Conservation (phyloP, 2,888 invertebrate genomes). For the Tiphia femorata region DNA sequence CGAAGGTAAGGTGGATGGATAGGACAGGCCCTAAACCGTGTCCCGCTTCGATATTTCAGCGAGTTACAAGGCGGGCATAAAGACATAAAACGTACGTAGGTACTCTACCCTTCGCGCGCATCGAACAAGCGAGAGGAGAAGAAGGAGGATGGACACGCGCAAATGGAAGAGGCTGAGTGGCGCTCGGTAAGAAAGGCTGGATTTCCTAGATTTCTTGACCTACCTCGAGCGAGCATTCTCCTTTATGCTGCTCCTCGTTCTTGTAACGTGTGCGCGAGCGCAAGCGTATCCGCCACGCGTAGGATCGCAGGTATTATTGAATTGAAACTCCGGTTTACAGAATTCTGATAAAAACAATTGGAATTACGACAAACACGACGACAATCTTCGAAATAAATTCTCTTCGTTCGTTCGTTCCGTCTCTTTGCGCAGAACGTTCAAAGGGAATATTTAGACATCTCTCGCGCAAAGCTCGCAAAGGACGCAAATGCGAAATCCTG, state of each 20-base stretch:
- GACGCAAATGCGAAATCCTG: too few relatives aligned
- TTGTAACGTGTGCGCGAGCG: not conserved
- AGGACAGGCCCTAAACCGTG: conserved; percentile 14
- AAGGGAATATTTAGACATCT: too few relatives aligned
- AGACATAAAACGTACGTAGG: conserved; percentile 1
- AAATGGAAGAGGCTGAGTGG: not conserved
- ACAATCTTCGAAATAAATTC: too few relatives aligned
- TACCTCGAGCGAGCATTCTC: not conserved
- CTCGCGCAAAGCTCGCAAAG: too few relatives aligned
- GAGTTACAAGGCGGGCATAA: conserved; percentile 6
- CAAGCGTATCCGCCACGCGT: not conserved
- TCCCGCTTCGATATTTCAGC: conserved; percentile 6
- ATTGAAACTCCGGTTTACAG: not conserved
- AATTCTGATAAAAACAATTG: too few relatives aligned
- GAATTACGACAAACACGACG: too few relatives aligned
- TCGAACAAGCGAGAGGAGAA: not conserved
- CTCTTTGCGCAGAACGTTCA: too few relatives aligned
- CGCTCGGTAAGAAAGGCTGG: too few relatives aligned
- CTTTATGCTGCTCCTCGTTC: not conserved
- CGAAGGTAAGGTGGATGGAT: too few relatives aligned
- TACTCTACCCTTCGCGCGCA: not conserved
- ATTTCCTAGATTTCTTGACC: conserved; percentile 1
- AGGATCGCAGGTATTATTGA: not conserved
- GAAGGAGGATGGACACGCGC: not conserved
- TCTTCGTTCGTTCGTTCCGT: too few relatives aligned